Evolutionary conservation across 2,113 vertebrate genomes (phyloP), one percentile per base, ranked within the genome.

Genomic region (Cynoglossus semilaevis): DNA sequence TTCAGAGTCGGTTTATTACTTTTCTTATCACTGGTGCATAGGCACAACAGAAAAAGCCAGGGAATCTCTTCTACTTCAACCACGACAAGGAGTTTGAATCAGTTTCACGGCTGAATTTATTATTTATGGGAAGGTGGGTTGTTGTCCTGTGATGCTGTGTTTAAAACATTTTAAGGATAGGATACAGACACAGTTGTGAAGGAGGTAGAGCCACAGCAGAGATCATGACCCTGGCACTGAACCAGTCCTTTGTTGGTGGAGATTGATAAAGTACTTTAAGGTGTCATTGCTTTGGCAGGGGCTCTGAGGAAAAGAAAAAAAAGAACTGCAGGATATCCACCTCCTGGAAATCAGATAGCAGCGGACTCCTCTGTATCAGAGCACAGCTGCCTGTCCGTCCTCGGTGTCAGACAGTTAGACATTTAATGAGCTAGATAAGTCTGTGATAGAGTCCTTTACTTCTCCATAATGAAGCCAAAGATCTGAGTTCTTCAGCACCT

Each of bases 341-440:
- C 38, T 13, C 38, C 11, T 41, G 22, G 22, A 29, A 41, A 12
- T 14, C 38, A 5, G 38, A 41, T 12, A 5, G 11, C 10, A 13
- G 56, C 37, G 68, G 15, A 52, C 63, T 50, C 68, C 58, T 70
- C 58, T 15, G 34, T 67, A 68, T 64, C 6, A 50, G 49, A 67
- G 61, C 63, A 16, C n/a, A 69, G 40, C 44, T 63, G 62, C 62
- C 54, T 60, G 70, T 66, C 74, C 52, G 8, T 78, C 63, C 46
- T 59, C 19, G 42, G 38, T 34, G 61, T 72, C 66, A 51, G 58
- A 51, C 15, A 10, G 62, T 55, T 9, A 38, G 58, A 74, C 59
- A 67, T 76, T 50, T 76, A 77, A 81, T 70, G 63, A 78, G 64
- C 57, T 15, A 58, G 48, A 75, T 67, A 69, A 67, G 58, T 68